Percentiles rank a stretch among this genome's conserved stretches.
Evolutionary conservation across 2,888 invertebrate species (phyloP).

Genomic region (Ochropleura leucogaster): DNA sequence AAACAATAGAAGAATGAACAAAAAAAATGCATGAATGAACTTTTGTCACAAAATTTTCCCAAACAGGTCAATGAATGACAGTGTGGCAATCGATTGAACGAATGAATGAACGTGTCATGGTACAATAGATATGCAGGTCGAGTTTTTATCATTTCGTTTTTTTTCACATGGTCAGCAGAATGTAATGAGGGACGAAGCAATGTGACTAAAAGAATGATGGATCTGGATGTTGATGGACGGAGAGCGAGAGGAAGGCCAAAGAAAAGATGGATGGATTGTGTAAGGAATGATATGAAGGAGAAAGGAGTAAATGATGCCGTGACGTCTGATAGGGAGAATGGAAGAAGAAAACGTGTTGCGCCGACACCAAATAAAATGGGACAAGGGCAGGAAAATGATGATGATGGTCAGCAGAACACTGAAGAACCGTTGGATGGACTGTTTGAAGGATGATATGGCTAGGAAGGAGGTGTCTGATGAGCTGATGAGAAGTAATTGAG

Average conservation of each 20-base stretch:
- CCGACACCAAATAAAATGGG: no score
- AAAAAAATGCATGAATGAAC: constrained; percentile 27
- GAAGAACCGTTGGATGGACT: background rate
- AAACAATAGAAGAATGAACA: constrained; percentile 42
- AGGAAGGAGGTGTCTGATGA: background rate
- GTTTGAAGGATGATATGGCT: background rate
- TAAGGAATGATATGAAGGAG: no score
- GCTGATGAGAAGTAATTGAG: background rate
- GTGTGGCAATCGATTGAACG: constrained; percentile 50
- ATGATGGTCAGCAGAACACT: no score
- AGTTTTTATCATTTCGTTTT: constrained; percentile 15
- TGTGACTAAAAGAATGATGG: no score
- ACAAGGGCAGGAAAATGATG: no score
- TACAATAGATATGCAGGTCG: constrained; percentile 24
- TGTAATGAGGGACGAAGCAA: no score
- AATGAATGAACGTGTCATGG: constrained; percentile 53
- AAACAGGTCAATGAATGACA: constrained; percentile 31
- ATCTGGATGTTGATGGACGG: no score
- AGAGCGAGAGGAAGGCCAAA: no score
- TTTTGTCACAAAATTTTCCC: constrained; percentile 30
- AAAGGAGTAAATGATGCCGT: no score
- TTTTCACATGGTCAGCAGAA: constrained; percentile 8
- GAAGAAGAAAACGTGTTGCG: no score
- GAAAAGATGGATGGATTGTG: no score
- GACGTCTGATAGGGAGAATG: no score